phyloP scores from a whole-genome alignment of 2,888 invertebrate genomes.

The Timema podura region DNA sequence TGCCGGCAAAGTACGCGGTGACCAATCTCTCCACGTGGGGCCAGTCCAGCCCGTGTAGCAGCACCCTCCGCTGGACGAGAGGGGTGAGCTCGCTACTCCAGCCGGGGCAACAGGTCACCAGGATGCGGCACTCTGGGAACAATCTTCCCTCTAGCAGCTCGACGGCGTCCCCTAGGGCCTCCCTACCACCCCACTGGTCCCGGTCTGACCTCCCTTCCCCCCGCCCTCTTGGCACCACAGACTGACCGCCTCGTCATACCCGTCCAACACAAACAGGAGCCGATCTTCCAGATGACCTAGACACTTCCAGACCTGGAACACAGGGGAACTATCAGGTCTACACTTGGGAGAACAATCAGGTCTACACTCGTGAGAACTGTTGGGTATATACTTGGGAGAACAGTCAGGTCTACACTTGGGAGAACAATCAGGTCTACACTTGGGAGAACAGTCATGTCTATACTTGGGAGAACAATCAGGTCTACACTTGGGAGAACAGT shows the following conservation, averaged over 20 bases:
- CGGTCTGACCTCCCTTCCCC: slow-evolving; percentile 36
- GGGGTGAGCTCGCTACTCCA: slow-evolving; percentile 45
- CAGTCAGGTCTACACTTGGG: no score
- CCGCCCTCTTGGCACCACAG: slow-evolving; percentile 34
- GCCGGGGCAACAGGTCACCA: slow-evolving; percentile 50
- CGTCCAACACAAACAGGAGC: slow-evolving; percentile 51
- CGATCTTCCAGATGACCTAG: slow-evolving; percentile 46
- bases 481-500: no score
- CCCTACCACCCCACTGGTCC: slow-evolving; percentile 42
- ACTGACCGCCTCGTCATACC: slow-evolving; percentile 48
- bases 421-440: no score
- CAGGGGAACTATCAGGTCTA: no score
- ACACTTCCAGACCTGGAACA: slow-evolving; percentile 27
- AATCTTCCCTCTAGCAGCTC: slow-evolving; percentile 52
- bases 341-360: no score
- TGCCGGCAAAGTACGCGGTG: slow-evolving; percentile 45
- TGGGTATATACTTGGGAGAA: no score
- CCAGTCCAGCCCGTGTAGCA: slow-evolving; percentile 50
- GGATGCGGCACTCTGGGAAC: slow-evolving; percentile 51
- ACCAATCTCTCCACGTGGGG: slow-evolving; percentile 48
- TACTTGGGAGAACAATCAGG: no score
- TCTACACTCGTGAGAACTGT: no score
- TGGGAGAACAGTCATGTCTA: no score
- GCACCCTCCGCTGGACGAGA: slow-evolving; percentile 48
- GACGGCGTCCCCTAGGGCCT: slow-evolving; percentile 47